Conservation (phyloP, 2,113 vertebrate species). For the Gymnocephalus cernua region DNA sequence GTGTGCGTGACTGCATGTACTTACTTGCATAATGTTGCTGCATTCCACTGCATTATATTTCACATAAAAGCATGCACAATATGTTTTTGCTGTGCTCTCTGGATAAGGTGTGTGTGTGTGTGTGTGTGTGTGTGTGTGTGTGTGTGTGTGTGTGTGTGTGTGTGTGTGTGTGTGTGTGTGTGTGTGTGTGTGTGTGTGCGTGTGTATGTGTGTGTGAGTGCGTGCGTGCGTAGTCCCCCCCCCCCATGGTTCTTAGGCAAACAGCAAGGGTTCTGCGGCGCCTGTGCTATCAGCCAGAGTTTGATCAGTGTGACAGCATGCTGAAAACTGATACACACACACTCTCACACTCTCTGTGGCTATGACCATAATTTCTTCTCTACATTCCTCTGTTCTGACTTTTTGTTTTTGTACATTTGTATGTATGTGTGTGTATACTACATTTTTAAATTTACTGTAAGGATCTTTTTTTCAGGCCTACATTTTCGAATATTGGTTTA, state of each 20-base stretch:
- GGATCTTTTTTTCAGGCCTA: background rate
- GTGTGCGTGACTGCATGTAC: constrained; percentile 55
- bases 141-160: constrained; percentile 30
- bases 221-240: constrained; percentile 18
- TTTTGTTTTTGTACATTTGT: constrained; percentile 25
- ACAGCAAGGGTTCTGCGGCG: constrained; percentile 49
- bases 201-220: constrained; percentile 21
- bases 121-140: constrained; percentile 31
- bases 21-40: constrained; percentile 48
- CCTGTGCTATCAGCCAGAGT: constrained; percentile 67
- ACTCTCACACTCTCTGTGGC: constrained; percentile 20
- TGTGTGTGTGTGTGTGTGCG: constrained; percentile 15
- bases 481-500: background rate
- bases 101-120: constrained; percentile 27
- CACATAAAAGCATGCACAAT: constrained; percentile 66
- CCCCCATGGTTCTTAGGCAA: constrained; percentile 61
- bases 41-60: constrained; percentile 70
- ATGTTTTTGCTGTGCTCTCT: constrained; percentile 41
- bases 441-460: background rate
- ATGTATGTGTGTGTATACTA: background rate
- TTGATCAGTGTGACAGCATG: constrained; percentile 70
- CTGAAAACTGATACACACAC: constrained; percentile 73
- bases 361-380: constrained; percentile 33
- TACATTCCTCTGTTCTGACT: constrained; percentile 40
- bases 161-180: constrained; percentile 51